Conservation (phyloP, 2,113 vertebrate genomes). For the Oryzias javanicus region DNA sequence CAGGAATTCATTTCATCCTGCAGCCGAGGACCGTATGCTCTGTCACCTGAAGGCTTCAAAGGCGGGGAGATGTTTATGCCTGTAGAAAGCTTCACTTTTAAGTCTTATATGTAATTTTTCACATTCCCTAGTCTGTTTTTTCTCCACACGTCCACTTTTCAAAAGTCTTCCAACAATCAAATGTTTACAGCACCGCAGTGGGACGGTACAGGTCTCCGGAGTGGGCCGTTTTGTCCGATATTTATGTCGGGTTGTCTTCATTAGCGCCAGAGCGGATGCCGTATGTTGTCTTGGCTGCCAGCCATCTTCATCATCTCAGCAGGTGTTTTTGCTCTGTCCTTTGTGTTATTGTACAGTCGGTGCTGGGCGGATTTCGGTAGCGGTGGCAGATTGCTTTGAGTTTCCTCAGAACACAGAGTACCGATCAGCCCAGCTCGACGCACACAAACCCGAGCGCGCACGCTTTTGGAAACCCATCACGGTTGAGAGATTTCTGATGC, state of each 20-base stretch:
- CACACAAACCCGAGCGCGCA: slow-evolving; percentile 1
- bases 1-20: slow-evolving; percentile 33
- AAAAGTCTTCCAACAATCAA: slow-evolving; percentile 37
- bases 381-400: slow-evolving; percentile 59
- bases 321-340: slow-evolving; percentile 60
- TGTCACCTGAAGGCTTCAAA: slow-evolving; percentile 53
- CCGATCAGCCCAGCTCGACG: slow-evolving; percentile 35
- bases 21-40: slow-evolving; percentile 13
- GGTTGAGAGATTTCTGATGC: slow-evolving; percentile 20
- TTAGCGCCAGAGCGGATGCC: slow-evolving; percentile 64
- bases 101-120: slow-evolving; percentile 24
- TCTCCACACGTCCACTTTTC: slow-evolving; percentile 1
- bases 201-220: slow-evolving; percentile 23
- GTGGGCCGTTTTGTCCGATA: slow-evolving; percentile 55
- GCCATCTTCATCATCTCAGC: slow-evolving; percentile 67
- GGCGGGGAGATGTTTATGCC: slow-evolving; percentile 35
- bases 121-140: slow-evolving; percentile 8
- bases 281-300: slow-evolving; percentile 65
- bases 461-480: slow-evolving; percentile 1
- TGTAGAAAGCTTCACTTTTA: slow-evolving; percentile 21
- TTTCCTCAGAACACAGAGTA: slow-evolving; percentile 37
- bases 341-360: slow-evolving; percentile 55
- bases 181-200: slow-evolving; percentile 37
- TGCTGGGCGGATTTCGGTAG: slow-evolving; percentile 48
- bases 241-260: slow-evolving; percentile 70